Conservation (phyloP, 2,797 vertebrate species). For the Gambusia yucatana region DNA sequence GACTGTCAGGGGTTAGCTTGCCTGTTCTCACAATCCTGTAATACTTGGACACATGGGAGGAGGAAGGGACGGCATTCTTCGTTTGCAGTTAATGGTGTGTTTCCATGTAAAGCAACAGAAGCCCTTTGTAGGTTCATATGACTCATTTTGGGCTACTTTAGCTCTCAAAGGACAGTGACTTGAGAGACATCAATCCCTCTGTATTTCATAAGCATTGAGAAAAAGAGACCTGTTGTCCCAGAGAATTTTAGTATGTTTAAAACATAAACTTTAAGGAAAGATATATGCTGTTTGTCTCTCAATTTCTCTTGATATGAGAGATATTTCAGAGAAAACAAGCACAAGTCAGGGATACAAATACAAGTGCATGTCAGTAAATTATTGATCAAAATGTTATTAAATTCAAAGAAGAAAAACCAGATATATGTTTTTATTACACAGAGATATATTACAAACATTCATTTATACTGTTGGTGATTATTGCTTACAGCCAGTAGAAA, state of each 20-base stretch:
- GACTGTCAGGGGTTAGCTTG: constrained; percentile 58
- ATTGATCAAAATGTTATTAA: not conserved
- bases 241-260: constrained; percentile 9
- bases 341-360: not conserved
- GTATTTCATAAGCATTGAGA: constrained; percentile 17
- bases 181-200: constrained; percentile 8
- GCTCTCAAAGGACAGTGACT: constrained; percentile 29
- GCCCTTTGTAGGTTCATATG: constrained; percentile 31
- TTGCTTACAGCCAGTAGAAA: not conserved
- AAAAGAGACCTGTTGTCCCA: not conserved
- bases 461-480: not conserved
- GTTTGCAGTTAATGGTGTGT: constrained; percentile 61
- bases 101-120: constrained; percentile 48
- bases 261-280: constrained; percentile 8
- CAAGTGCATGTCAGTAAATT: not conserved
- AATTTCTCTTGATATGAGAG: not conserved
- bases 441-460: not conserved
- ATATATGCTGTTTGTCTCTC: not conserved
- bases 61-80: constrained; percentile 42
- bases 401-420: not conserved
- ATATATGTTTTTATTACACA: not conserved
- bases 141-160: constrained; percentile 19
- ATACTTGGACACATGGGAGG: constrained; percentile 56
- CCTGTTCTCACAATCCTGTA: constrained; percentile 63
- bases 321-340: not conserved